Base-by-base conservation (phyloP, 1,140 invertebrate genomes). In the Mactra quadrangularis region DNA sequence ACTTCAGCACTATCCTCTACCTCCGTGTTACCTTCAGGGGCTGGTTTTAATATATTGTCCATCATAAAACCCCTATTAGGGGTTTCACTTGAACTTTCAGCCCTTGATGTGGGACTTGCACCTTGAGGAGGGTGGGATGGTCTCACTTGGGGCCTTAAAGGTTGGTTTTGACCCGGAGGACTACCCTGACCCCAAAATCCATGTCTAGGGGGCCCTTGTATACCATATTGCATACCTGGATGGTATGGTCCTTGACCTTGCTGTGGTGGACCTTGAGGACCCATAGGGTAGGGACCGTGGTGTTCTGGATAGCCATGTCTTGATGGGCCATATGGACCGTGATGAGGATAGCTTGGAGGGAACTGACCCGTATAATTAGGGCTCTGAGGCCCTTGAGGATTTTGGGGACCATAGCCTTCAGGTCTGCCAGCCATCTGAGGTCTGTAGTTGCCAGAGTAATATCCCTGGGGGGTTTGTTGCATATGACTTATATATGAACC, bases 11-110 rank as follows among this genome's bases (percentile, higher is more conserved):
- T 59, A 47, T 81, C 77, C 60, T 70, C 66, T n/a, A 68, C 62
- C 22, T 81, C 77, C 45, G 45, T 59, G 13, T 33, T 47, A 41
- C 15, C 6, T 33, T 71, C 66, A 41, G 64, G 35, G 19, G 17
- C 41, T 19, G 77, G 53, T 31, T 81, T 81, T 3, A 81, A 50
- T 29, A 81, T 81, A 71, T 81, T 81, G 55, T 81, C 77, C 77
- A 81, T 81, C 77, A 81, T 81, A 22, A 81, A 81, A 29, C 60
- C 77, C n/a, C 60, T 71, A 29, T 68, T 70, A 41, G 77, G 77
- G 25, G 66, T 13, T 3, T 66, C 53, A 33, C 11, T 33, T 1
- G 52, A 9, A 22, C 41, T 31, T 47, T 81, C 60, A 17, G 38
- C 3, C 38, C 77, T 81, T 1, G 53, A 31, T 7, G 7, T 47